phyloP scores from a whole-genome alignment of 2,113 vertebrate species.

The Proterorhinus semilunaris region DNA sequence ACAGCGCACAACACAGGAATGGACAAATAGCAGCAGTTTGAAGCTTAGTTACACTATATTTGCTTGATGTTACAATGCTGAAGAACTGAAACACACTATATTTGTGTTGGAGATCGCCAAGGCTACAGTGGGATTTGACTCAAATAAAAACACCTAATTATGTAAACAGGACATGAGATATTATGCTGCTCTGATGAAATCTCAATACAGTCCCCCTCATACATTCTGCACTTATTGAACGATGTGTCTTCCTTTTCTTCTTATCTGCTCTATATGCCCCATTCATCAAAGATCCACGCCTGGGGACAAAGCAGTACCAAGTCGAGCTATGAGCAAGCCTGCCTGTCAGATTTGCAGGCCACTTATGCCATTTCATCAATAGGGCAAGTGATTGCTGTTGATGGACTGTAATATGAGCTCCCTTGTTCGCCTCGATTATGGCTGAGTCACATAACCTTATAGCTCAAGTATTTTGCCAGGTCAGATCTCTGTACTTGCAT shows the following conservation, averaged over 20 bases:
- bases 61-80: background rate
- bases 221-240: background rate
- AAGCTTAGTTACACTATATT: too few species aligned
- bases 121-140: constrained; percentile 26
- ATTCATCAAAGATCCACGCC: background rate
- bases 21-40: too few species aligned
- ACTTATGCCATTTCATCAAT: constrained; percentile 16
- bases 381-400: constrained; percentile 12
- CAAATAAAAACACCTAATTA: constrained; percentile 48
- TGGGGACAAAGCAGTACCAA: background rate
- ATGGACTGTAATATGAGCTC: constrained; percentile 16
- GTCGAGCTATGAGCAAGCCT: background rate
- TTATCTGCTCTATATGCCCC: background rate
- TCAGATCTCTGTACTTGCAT: background rate
- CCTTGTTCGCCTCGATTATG: constrained; percentile 5
- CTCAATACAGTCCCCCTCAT: background rate
- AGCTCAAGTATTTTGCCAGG: constrained; percentile 2
- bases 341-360: constrained; percentile 7
- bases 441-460: background rate
- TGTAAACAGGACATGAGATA: constrained; percentile 61
- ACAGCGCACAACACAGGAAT: too few species aligned
- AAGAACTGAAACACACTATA: background rate
- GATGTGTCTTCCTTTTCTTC: background rate
- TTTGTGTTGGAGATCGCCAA: background rate
- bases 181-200: constrained; percentile 33